These are phyloP conservation scores for Bombus confusus DNA, from an alignment of 1,140 invertebrate species.

Conservation along the genomic window DNA sequence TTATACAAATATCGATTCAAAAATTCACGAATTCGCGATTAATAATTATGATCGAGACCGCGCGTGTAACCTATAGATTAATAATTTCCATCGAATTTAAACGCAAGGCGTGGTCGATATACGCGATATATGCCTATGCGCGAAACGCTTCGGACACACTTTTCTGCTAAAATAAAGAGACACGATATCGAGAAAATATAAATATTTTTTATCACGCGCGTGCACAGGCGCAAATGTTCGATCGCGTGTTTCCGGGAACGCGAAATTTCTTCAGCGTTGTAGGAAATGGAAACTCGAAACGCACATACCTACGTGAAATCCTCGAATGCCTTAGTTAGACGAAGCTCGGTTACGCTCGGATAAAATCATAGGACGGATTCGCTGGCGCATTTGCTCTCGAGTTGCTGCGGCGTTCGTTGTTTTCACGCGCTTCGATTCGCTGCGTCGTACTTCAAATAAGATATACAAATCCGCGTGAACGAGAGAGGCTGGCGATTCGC, in stretches of 20 bases:
- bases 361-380: slow-evolving; percentile 7
- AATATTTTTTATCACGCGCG: too few species aligned
- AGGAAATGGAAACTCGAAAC: slow-evolving; percentile 14
- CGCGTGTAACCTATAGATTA: neutral
- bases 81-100: neutral
- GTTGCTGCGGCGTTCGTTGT: neutral
- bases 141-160: too few species aligned
- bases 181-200: neutral
- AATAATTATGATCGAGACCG: neutral
- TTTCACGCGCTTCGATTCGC: neutral
- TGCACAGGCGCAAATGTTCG: neutral
- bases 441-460: neutral
- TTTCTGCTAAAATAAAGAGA: neutral
- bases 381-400: neutral
- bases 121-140: neutral
- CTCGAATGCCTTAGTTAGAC: neutral
- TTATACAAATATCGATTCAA: neutral
- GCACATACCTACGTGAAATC: neutral
- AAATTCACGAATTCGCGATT: neutral
- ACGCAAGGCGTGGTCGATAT: neutral
- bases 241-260: too few species aligned
- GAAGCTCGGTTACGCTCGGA: slow-evolving; percentile 8
- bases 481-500: neutral
- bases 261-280: neutral
- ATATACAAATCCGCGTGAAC: neutral